Base-by-base conservation (phyloP, 2,888 invertebrate genomes). In the Amaurobius ferox region DNA sequence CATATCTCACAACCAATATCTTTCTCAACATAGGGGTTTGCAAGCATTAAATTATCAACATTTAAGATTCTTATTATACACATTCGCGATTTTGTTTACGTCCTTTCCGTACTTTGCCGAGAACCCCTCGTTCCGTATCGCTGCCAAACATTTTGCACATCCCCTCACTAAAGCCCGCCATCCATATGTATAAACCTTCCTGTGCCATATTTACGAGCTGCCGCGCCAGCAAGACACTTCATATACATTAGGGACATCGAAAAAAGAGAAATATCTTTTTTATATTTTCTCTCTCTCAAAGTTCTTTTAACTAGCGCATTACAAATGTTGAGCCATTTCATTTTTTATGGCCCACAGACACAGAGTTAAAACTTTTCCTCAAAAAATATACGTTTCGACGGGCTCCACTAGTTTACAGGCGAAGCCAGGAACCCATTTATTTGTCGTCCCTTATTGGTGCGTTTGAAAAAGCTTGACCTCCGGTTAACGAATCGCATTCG, bases 271-370 rank as follows among this genome's bases (percentile, higher is more conserved):
- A 23, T 23, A 23, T 71, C 74, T 74, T 68, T 40, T 29, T 66
- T 44, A 23, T 44, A 79, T 67, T 61, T 73, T 32, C 62, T 74
- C 68, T 16, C 64, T 62, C 32, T 70, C 66, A 67, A 85, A 78
- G 77, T 78, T 72, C 72, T 85, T 85, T 85, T 85, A 85, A 85
- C 83, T 85, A 78, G 77, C 77, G 83, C 66, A 85, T 85, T 85
- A 85, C 83, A 85, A 85, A 85, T 85, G 83, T 72, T 77, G 70
- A 70, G 62, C 81, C 77, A 85, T 85, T 85, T 77, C 77, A 78
- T 77, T 83, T 77, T 83, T 83, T 83, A 83, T 71, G 76, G 83
- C 71, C 64, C 71, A 32, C 44, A 81, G 76, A 76, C 74, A 67
- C 74, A 32, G 61, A 81, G 76, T 81, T 70, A 76, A 73, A 81